These are phyloP conservation scores for Drosophila mauritiana DNA, from an alignment of 1,140 invertebrate genomes.

Conservation along the genomic window DNA sequence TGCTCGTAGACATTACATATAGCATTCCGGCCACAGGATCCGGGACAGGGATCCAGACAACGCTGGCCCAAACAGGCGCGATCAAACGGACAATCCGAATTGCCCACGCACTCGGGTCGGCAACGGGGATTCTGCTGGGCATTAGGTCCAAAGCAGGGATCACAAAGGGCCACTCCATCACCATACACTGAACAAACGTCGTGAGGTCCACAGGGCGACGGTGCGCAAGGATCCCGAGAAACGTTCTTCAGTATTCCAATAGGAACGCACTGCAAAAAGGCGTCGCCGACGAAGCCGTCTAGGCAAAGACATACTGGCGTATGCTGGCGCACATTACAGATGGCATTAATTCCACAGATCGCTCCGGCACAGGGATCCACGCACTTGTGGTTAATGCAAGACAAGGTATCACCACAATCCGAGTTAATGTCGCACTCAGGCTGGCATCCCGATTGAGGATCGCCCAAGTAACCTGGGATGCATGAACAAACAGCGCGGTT, in stretches of 20 bases:
- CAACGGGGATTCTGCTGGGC: slow-evolving; percentile 89
- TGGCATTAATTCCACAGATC: slow-evolving; percentile 91
- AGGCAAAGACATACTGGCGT: slow-evolving; percentile 91
- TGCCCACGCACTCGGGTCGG: slow-evolving; percentile 90
- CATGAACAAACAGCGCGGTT: slow-evolving; percentile 91
- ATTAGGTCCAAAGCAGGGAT: slow-evolving; percentile 89
- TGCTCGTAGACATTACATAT: slow-evolving; percentile 91
- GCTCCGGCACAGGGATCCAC: slow-evolving; percentile 90
- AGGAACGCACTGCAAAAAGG: slow-evolving; percentile 90
- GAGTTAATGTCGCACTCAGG: slow-evolving; percentile 92
- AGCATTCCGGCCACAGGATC: slow-evolving; percentile 92
- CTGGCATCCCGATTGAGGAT: slow-evolving; percentile 90
- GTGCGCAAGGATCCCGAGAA: slow-evolving; percentile 88
- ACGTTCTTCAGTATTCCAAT: slow-evolving; percentile 86
- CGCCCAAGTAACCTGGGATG: slow-evolving; percentile 89
- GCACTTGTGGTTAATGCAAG: slow-evolving; percentile 92
- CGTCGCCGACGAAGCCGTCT: slow-evolving; percentile 91
- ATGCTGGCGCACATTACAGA: slow-evolving; percentile 90
- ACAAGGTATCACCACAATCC: slow-evolving; percentile 89
- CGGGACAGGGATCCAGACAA: slow-evolving; percentile 92
- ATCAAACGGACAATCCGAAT: slow-evolving; percentile 91
- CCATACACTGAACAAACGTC: slow-evolving; percentile 89
- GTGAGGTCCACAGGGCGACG: slow-evolving; percentile 91
- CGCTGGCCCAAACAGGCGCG: slow-evolving; percentile 90
- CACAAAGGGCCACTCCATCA: slow-evolving; percentile 91